These are phyloP conservation scores for Orgyia antiqua DNA, from an alignment of 2,888 invertebrate genomes.

Conservation along the genomic window DNA sequence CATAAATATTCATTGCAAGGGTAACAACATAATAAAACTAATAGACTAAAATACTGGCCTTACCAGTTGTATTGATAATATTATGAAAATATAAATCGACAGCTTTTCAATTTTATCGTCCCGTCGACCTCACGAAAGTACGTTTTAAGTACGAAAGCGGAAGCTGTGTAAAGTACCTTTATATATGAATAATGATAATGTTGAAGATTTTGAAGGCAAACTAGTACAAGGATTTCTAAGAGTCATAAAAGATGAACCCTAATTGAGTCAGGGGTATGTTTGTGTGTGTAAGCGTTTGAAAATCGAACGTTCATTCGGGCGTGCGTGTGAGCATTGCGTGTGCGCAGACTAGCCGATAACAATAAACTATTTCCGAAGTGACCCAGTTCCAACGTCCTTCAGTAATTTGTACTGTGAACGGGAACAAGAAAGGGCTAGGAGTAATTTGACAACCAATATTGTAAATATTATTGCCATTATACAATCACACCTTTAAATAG, in stretches of 20 bases:
- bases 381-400: constrained; percentile 77
- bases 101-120: constrained; percentile 67
- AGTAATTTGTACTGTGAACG: constrained; percentile 72
- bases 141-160: constrained; percentile 56
- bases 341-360: constrained; percentile 74
- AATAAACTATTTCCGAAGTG: constrained; percentile 79
- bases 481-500: too few species aligned
- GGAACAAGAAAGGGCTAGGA: constrained; percentile 75
- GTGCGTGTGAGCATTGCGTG: constrained; percentile 65
- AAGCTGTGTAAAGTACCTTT: constrained; percentile 49
- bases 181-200: constrained; percentile 29
- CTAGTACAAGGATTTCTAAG: constrained; percentile 52
- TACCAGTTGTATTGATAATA: constrained; percentile 51
- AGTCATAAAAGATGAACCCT: constrained; percentile 63
- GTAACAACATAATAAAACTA: constrained; percentile 69
- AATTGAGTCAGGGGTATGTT: constrained; percentile 42
- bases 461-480: constrained; percentile 48
- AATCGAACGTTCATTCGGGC: constrained; percentile 48
- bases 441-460: constrained; percentile 55
- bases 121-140: constrained; percentile 65
- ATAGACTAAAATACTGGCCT: constrained; percentile 63
- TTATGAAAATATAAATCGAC: constrained; percentile 59
- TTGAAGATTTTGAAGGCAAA: constrained; percentile 57
- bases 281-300: constrained; percentile 63
- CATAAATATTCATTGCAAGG: constrained; percentile 57